Conservation (phyloP, 1,140 invertebrate genomes). For the Leucophenga varia region DNA sequence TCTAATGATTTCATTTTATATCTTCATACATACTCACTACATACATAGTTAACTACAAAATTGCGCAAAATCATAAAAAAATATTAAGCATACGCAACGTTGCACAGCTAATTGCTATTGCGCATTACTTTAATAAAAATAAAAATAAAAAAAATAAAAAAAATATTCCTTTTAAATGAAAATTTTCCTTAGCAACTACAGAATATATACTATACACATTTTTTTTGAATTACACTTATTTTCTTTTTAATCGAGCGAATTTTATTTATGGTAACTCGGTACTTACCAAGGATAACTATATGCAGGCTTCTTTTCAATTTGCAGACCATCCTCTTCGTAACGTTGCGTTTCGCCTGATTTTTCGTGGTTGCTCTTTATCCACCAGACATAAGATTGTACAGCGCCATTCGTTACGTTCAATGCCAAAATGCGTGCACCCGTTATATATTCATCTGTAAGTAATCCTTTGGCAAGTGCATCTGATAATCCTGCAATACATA, state of each 20-base stretch:
- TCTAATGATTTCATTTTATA: too few relatives aligned
- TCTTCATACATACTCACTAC: neutral
- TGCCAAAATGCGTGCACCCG: constrained; percentile 62
- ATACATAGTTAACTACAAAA: neutral
- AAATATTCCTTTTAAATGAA: too few relatives aligned
- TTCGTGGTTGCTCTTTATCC: constrained; percentile 56
- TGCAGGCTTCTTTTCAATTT: constrained; percentile 59
- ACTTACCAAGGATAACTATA: constrained; percentile 62
- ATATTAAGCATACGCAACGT: neutral
- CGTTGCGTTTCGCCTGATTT: constrained; percentile 58
- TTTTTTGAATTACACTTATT: neutral
- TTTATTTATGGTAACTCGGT: neutral
- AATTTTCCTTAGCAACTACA: too few relatives aligned
- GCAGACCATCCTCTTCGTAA: constrained; percentile 58
- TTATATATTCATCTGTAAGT: constrained; percentile 60
- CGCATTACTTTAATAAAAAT: neutral
- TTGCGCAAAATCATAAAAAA: neutral
- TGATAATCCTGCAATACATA: constrained; percentile 57
- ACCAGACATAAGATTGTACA: constrained; percentile 61
- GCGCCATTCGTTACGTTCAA: constrained; percentile 64
- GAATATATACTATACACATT: too few relatives aligned
- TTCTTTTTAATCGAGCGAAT: too few relatives aligned
- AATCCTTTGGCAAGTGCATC: constrained; percentile 64
- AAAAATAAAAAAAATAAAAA: too few relatives aligned
- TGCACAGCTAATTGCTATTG: constrained; percentile 1